Evolutionary conservation across 2,888 invertebrate species (phyloP), one percentile per base, ranked within the genome.

Genomic region (Caenorhabditis doughertyi): DNA sequence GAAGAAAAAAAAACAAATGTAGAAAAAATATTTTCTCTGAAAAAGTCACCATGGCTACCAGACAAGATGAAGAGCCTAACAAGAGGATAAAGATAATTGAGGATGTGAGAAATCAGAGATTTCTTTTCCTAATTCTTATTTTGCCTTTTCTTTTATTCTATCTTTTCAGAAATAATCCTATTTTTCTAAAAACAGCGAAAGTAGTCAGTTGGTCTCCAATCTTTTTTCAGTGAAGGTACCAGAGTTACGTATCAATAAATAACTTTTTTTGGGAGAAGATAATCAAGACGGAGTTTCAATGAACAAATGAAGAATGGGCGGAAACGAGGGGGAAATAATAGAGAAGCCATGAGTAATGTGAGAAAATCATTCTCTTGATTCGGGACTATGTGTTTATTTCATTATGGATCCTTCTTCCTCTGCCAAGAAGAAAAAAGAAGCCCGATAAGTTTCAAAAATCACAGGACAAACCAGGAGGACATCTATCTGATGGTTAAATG

Each of bases 351-450:
- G 77, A 77, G 68, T 77, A 68, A 77, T 77, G 68, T 68, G 68
- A 70, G 77, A 77, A 77, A 77, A 77, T 77, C 42, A 68, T 60
- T 62, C 29, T 60, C 68, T 62, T 68, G 77, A 68, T 77, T 77
- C 42, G 77, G 70, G 62, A 49, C 65, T 68, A 65, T 65, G 65
- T 49, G 62, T 77, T 68, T 77, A 68, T 70, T 77, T 60, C 68
- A 62, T 77, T 77, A 77, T 25, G 60, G 44, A 29, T 13, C 53
- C 21, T 53, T 16, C 53, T 47, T 49, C 56, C 49, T 56, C 55
- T 65, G 56, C n/a, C n/a, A n/a, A n/a, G 32, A 47, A 16, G 32
- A 47, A 3, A 13, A 27, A 55, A 74, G 64, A 47, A 47, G 65
- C 76, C 73, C 58, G 74, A 42, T 51, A 76, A 76, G 76, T 76